Percentiles rank a stretch among this genome's conserved stretches.
These are phyloP conservation scores for Ptiloglossa arizonensis DNA, from an alignment of 1,140 invertebrate genomes.

Conservation along the genomic window DNA sequence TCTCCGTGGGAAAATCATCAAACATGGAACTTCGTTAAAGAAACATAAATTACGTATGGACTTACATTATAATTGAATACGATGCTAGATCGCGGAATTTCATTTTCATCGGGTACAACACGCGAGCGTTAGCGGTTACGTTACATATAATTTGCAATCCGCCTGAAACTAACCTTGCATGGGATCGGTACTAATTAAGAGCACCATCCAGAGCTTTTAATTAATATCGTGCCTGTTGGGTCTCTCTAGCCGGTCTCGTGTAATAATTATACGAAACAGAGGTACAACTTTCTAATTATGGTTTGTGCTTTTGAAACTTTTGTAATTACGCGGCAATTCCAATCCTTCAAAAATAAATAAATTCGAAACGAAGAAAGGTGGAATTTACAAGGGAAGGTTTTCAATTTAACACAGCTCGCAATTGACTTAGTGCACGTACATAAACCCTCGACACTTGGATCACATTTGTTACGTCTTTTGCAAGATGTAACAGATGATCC, in stretches of 20 bases:
- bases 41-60: neutral
- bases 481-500: no score
- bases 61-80: neutral
- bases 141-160: neutral
- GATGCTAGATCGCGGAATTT: neutral
- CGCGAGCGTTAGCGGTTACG: neutral
- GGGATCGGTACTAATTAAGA: conserved; percentile 2
- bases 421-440: no score
- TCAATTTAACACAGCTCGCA: no score
- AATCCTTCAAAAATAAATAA: neutral
- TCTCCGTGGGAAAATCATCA: neutral
- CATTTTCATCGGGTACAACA: no score
- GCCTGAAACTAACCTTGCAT: neutral
- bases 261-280: conserved; percentile 14
- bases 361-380: no score
- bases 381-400: no score
- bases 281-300: conserved; percentile 10
- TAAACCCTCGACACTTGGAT: no score
- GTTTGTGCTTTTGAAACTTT: neutral
- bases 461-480: no score
- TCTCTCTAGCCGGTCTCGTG: neutral
- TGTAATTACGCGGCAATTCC: neutral
- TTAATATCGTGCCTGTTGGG: conserved; percentile 18
- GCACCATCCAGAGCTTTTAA: conserved; percentile 15
- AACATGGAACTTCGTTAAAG: neutral